Evolutionary conservation across 2,113 vertebrate genomes (phyloP).

Genomic region (Rutilus rutilus): DNA sequence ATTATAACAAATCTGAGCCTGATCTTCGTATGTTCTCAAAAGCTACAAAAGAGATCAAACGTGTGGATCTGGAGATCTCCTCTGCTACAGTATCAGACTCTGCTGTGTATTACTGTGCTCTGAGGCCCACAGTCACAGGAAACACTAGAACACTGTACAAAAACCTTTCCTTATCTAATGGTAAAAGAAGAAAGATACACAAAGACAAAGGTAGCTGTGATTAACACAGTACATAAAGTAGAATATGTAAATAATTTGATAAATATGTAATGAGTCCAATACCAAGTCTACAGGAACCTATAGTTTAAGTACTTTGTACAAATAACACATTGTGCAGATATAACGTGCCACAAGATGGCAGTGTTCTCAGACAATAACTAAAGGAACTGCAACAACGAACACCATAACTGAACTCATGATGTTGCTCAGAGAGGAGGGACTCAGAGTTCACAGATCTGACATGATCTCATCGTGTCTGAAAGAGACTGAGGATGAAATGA

Average conservation of each 20-base stretch:
- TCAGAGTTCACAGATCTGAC: neutral
- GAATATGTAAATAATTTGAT: neutral
- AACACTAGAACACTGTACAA: neutral
- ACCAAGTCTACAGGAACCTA: neutral
- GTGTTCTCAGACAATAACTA: neutral
- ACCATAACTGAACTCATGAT: neutral
- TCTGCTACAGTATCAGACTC: neutral
- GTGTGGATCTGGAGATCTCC: neutral
- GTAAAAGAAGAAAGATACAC: neutral
- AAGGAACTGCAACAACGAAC: neutral
- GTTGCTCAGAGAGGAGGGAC: neutral
- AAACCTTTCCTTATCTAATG: neutral
- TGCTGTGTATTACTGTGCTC: conserved; percentile 7
- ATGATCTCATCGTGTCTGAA: no score
- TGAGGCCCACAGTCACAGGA: neutral
- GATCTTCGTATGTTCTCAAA: neutral
- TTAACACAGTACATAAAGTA: neutral
- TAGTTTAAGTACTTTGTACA: neutral
- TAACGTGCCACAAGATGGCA: conserved; percentile 7
- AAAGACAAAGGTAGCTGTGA: neutral
- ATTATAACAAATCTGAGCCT: neutral
- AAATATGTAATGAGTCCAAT: neutral
- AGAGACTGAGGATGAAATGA: neutral
- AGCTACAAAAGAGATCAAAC: neutral
- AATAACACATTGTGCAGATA: neutral